Conservation (phyloP, 1,140 invertebrate genomes). For the Apis florea region DNA sequence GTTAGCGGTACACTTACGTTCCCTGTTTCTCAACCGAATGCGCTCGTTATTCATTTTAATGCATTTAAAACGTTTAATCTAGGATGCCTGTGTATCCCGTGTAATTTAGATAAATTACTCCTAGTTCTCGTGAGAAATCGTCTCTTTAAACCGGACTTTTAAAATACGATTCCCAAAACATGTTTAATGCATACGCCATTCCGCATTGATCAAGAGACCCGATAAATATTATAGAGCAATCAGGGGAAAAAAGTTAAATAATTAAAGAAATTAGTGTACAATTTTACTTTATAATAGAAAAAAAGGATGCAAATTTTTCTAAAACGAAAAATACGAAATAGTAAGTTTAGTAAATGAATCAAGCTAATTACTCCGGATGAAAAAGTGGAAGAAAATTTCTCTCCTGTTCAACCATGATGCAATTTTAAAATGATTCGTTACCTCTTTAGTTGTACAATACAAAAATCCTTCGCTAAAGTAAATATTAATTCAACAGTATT, state of each 20-base stretch:
- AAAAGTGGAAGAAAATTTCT: too few relatives aligned
- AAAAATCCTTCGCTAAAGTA: too few relatives aligned
- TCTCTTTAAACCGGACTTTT: background rate
- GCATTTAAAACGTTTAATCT: background rate
- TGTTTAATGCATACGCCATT: background rate
- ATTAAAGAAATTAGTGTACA: background rate
- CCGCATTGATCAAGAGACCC: background rate
- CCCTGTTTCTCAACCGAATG: background rate
- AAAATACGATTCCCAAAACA: background rate
- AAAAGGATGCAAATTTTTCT: too few relatives aligned
- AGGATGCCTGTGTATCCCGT: background rate
- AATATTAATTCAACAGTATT: too few relatives aligned
- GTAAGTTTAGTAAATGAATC: too few relatives aligned
- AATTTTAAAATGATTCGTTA: too few relatives aligned
- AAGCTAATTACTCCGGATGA: too few relatives aligned
- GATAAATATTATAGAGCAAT: background rate
- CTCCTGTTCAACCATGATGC: too few relatives aligned
- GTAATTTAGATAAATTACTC: conserved; percentile 4
- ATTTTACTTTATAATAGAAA: too few relatives aligned
- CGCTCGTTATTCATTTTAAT: conserved; percentile 5
- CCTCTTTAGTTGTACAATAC: too few relatives aligned
- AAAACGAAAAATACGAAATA: too few relatives aligned
- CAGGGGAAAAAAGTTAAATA: background rate
- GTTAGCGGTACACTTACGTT: conserved; percentile 18
- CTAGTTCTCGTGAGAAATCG: background rate